A percentile compares a stretch with the other conserved stretches of the same genome.
These are phyloP conservation scores for Amphipyra berbera DNA, from an alignment of 2,888 invertebrate genomes.

Conservation along the genomic window DNA sequence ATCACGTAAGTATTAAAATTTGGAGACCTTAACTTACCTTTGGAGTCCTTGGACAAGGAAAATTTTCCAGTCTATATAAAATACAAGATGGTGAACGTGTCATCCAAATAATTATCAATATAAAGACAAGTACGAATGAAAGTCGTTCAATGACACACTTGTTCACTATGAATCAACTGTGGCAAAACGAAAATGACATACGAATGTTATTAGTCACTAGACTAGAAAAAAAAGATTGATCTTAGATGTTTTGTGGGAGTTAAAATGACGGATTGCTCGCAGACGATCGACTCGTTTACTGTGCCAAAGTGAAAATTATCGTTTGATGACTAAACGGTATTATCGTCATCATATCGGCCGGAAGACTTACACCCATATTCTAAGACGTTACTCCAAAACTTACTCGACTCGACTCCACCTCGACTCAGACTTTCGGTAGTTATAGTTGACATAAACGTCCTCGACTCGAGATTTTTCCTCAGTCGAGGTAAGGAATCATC, in stretches of 20 bases:
- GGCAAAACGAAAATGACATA: constrained; percentile 28
- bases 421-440: no score
- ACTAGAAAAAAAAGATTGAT: constrained; percentile 31
- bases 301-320: constrained; percentile 14
- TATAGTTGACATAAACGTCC: no score
- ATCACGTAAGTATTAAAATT: no score
- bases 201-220: constrained; percentile 31
- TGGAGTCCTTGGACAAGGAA: no score
- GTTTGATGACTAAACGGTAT: not conserved
- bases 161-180: constrained; percentile 13
- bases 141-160: constrained; percentile 47
- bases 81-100: not conserved
- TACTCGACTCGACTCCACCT: no score
- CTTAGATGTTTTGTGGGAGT: constrained; percentile 6
- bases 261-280: constrained; percentile 6
- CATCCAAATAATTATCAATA: constrained; percentile 13
- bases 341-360: no score
- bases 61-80: not conserved
- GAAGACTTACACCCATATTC: no score
- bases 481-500: no score
- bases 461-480: no score
- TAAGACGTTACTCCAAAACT: no score
- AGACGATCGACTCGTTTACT: not conserved
- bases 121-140: constrained; percentile 17
- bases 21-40: no score